Conservation (phyloP, 1,140 invertebrate species). For the Sycophaga agraensis region DNA sequence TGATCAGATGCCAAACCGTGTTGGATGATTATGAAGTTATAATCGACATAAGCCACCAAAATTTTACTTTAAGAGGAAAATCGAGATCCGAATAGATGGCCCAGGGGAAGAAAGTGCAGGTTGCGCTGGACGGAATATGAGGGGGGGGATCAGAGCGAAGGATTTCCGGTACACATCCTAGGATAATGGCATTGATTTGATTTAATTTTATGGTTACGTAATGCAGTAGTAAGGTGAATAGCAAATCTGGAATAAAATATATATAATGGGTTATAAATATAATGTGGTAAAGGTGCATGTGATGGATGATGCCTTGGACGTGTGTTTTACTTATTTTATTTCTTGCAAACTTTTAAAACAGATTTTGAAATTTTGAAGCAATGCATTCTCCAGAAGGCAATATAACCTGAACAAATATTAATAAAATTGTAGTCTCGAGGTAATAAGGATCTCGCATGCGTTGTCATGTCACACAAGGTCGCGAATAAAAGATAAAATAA, state of each 20-base stretch:
- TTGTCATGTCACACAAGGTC: background rate
- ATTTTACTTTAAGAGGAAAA: too few species aligned
- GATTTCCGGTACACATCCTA: too few species aligned
- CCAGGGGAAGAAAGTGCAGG: constrained; percentile 23
- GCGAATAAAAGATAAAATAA: too few species aligned
- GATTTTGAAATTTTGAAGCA: constrained; percentile 18
- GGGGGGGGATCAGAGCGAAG: constrained; percentile 1
- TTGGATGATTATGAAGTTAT: too few species aligned
- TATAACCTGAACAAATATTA: background rate
- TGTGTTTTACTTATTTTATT: constrained; percentile 32
- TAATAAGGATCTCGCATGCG: background rate
- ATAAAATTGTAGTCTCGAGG: background rate
- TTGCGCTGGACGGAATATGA: constrained; percentile 9
- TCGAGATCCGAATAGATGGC: constrained; percentile 4
- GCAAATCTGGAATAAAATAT: constrained; percentile 58
- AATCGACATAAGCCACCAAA: too few species aligned
- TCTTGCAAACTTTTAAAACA: constrained; percentile 26
- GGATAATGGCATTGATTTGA: constrained; percentile 36
- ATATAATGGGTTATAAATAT: constrained; percentile 52
- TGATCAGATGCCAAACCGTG: too few species aligned
- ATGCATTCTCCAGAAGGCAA: background rate
- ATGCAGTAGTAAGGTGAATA: constrained; percentile 49
- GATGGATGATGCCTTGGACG: constrained; percentile 30
- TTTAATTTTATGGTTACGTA: constrained; percentile 11
- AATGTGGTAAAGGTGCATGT: constrained; percentile 35